Evolutionary conservation across 2,888 invertebrate species (phyloP).

Genomic region (Lasioglossum calceatum): DNA sequence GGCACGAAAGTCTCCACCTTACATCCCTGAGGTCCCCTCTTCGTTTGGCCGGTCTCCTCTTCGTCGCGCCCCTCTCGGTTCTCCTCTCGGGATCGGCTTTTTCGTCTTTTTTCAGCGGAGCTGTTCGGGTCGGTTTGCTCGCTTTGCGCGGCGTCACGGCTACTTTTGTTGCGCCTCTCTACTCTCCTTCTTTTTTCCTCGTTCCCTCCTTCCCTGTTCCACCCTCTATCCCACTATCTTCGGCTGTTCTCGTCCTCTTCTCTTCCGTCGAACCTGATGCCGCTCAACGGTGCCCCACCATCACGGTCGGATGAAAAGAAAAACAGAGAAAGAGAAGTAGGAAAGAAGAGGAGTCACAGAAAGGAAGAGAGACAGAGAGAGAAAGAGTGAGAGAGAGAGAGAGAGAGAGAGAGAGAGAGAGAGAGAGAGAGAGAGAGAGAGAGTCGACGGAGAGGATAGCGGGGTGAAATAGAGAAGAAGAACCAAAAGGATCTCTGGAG

Average conservation of each 20-base stretch:
- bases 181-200: constrained; percentile 48
- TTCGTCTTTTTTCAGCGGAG: constrained; percentile 69
- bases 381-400: too few relatives aligned
- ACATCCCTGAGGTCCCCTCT: constrained; percentile 72
- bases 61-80: constrained; percentile 27
- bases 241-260: constrained; percentile 37
- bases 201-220: constrained; percentile 54
- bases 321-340: background rate
- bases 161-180: constrained; percentile 73
- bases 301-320: background rate
- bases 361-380: too few relatives aligned
- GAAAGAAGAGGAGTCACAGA: background rate
- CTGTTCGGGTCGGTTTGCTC: constrained; percentile 67
- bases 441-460: background rate
- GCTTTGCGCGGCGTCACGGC: constrained; percentile 75
- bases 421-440: too few relatives aligned
- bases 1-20: constrained; percentile 67
- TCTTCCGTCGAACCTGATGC: constrained; percentile 46
- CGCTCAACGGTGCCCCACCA: constrained; percentile 29
- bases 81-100: constrained; percentile 59
- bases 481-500: too few relatives aligned
- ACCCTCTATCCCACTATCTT: constrained; percentile 46
- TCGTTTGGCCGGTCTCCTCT: constrained; percentile 55
- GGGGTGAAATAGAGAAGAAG: background rate
- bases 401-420: too few relatives aligned